Conservation (phyloP, 2,888 invertebrate genomes). For the Drosophila quinaria region DNA sequence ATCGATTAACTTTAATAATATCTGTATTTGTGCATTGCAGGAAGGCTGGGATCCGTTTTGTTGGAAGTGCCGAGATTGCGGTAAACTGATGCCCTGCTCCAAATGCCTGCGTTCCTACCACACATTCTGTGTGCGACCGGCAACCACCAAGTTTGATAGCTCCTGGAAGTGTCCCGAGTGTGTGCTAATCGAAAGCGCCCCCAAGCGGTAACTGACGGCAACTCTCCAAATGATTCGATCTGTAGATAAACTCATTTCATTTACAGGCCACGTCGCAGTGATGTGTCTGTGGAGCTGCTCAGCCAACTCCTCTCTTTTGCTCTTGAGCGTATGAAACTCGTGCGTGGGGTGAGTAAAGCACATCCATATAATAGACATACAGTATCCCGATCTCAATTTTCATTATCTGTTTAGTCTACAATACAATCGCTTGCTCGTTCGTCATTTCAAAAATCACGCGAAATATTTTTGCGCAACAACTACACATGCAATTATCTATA, state of each 20-base stretch:
- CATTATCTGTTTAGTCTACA: slow-evolving; percentile 55
- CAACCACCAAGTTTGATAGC: slow-evolving; percentile 86
- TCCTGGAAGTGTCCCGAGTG: slow-evolving; percentile 97
- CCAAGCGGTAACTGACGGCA: slow-evolving; percentile 75
- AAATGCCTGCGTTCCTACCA: slow-evolving; percentile 95
- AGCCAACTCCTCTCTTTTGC: slow-evolving; percentile 93
- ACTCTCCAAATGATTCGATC: neutral
- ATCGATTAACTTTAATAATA: neutral
- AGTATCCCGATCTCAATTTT: slow-evolving; percentile 47
- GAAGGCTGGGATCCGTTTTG: slow-evolving; percentile 91
- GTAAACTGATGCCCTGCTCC: slow-evolving; percentile 89
- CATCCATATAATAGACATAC: neutral
- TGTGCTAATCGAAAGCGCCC: slow-evolving; percentile 87
- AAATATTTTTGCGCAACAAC: slow-evolving; percentile 47
- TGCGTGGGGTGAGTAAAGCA: slow-evolving; percentile 90
- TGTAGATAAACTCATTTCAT: slow-evolving; percentile 2
- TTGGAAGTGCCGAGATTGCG: slow-evolving; percentile 95
- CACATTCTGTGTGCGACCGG: slow-evolving; percentile 89
- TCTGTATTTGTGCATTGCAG: slow-evolving; percentile 78
- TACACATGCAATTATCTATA: too few relatives aligned
- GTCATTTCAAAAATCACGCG: slow-evolving; percentile 48
- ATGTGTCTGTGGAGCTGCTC: slow-evolving; percentile 87
- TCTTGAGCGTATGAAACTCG: slow-evolving; percentile 91
- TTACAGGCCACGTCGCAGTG: slow-evolving; percentile 77
- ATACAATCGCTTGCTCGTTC: slow-evolving; percentile 28